Percentiles rank a stretch among this genome's conserved stretches.
These are phyloP conservation scores for Cyphotilapia sp. DNA, from an alignment of 2,113 vertebrate species.

Conservation along the genomic window DNA sequence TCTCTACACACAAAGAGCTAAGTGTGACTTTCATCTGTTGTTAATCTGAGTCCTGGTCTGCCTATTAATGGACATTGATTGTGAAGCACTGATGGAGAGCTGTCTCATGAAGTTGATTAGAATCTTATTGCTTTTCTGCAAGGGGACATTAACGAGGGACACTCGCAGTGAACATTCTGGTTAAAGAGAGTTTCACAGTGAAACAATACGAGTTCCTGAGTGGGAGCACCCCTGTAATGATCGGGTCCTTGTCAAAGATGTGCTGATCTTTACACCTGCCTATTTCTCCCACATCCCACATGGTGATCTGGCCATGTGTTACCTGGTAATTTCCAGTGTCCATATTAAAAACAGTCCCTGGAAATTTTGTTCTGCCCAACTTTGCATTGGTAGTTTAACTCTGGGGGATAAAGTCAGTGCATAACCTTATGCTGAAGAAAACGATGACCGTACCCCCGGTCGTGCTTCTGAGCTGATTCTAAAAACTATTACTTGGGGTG, in stretches of 20 bases:
- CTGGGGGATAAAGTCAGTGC: neutral
- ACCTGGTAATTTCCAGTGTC: neutral
- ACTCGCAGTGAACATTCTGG: neutral
- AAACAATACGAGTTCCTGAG: neutral
- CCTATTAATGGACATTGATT: neutral
- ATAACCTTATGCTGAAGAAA: neutral
- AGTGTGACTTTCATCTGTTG: neutral
- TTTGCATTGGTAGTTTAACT: neutral
- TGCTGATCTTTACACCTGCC: accelerated
- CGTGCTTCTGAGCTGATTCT: neutral
- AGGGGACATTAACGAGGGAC: neutral
- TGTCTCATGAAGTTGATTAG: neutral
- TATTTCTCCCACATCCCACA: neutral
- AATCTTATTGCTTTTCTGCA: neutral
- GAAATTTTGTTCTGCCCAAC: accelerated
- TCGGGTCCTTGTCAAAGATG: neutral
- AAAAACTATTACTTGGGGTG: neutral
- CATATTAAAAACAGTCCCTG: neutral
- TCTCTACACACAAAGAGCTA: neutral
- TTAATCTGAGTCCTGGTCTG: neutral
- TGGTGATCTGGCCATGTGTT: neutral
- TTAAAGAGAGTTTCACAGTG: neutral
- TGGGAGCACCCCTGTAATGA: neutral
- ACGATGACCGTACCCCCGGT: accelerated
- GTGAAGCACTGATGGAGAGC: neutral